Conservation (phyloP, 2,888 invertebrate genomes). For the Macroteleia sp. region DNA sequence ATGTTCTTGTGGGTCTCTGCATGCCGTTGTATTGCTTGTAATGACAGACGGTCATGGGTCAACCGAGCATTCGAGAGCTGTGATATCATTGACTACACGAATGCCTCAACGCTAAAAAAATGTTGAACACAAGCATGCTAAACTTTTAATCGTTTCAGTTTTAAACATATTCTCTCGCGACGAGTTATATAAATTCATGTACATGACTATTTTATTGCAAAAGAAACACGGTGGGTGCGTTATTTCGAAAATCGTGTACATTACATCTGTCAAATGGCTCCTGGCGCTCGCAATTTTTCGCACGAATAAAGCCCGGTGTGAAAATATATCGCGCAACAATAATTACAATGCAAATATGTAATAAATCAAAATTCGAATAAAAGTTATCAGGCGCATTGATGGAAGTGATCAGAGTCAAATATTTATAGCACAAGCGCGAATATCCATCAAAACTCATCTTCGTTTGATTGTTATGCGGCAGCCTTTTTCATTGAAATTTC, state of each 20-base stretch:
- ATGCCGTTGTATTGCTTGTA: constrained; percentile 69
- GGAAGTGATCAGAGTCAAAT: constrained; percentile 44
- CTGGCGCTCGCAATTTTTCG: neutral
- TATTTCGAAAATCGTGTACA: neutral
- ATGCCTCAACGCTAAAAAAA: constrained; percentile 45
- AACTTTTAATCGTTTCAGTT: constrained; percentile 29
- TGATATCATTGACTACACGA: constrained; percentile 63
- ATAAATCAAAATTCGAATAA: constrained; percentile 54
- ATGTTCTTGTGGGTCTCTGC: constrained; percentile 66
- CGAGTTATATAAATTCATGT: neutral
- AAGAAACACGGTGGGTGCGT: neutral
- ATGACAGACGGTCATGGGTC: constrained; percentile 76
- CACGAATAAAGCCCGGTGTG: neutral
- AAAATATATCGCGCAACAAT: constrained; percentile 12
- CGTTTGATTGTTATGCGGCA: constrained; percentile 24
- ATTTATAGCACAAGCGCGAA: constrained; percentile 42
- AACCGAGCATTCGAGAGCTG: constrained; percentile 67
- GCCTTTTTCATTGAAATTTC: constrained; percentile 31
- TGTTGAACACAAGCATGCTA: constrained; percentile 34
- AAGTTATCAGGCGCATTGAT: constrained; percentile 40
- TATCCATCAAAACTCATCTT: constrained; percentile 56
- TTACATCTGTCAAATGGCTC: neutral
- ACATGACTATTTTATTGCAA: neutral
- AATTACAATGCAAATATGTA: constrained; percentile 59
- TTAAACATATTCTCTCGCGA: neutral